Evolutionary conservation across 2,797 vertebrate genomes (phyloP).

Genomic region (Rousettus madagascariensis): DNA sequence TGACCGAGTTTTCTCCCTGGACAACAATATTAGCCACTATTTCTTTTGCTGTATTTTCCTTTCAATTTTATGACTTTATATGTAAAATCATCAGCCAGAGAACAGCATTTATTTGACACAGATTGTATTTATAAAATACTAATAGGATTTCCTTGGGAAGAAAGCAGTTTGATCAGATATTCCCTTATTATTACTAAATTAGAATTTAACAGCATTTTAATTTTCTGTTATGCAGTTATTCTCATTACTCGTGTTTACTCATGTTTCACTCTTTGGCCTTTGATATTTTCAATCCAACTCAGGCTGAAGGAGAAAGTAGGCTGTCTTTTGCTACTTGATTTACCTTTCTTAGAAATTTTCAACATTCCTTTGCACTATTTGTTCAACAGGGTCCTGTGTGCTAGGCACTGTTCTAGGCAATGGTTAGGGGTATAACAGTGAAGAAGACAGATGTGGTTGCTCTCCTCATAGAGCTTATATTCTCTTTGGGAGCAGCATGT

Average conservation of each 20-base stretch:
- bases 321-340: not conserved
- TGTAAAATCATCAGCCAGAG: slow-evolving; percentile 53
- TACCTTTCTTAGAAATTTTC: no score
- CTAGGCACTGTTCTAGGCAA: not conserved
- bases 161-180: slow-evolving; percentile 69
- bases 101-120: slow-evolving; percentile 67
- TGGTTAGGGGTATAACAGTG: no score
- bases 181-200: slow-evolving; percentile 46
- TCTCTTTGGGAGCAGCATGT: not conserved
- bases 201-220: slow-evolving; percentile 71
- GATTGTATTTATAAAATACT: slow-evolving; percentile 69
- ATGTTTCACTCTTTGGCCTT: not conserved
- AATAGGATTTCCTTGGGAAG: slow-evolving; percentile 75
- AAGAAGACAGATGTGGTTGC: not conserved
- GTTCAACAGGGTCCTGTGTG: not conserved
- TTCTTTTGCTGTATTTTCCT: slow-evolving; percentile 21
- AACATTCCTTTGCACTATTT: not conserved
- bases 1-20: not conserved
- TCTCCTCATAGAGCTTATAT: not conserved
- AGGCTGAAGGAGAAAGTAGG: not conserved
- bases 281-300: not conserved
- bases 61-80: slow-evolving; percentile 52
- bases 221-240: slow-evolving; percentile 43
- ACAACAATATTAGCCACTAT: not conserved
- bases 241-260: not conserved